Evolutionary conservation across 2,888 invertebrate species (phyloP), one percentile per base, ranked within the genome.

Genomic region (Tetragonula carbonaria): DNA sequence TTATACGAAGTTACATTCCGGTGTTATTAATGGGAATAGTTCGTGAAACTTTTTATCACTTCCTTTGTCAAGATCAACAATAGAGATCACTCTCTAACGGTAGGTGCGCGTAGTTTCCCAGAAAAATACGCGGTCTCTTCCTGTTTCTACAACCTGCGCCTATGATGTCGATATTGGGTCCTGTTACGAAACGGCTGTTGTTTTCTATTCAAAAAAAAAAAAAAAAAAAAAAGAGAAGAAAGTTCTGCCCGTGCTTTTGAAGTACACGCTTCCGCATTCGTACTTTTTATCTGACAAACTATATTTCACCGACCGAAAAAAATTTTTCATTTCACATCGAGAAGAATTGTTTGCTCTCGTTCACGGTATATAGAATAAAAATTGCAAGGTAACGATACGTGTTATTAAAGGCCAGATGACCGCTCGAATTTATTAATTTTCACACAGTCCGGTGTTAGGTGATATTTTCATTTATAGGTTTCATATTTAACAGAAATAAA

Each of bases 251-350:
- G 55, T 23, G 53, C 50, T 70, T 80, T 75, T 62, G 50, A 45
- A 63, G 55, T 45, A 53, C 63, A 70, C 18, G 55, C 53, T 63
- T 50, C 23, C 53, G 11, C 53, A 53, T 79, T 65, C 53, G 45
- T 18, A 66, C 55, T 75, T 80, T 80, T 71, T n/a, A 63, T 23
- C 18, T 45, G 68, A 21, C 59, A 70, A 57, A 71, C 75, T 55
- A 55, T 59, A 63, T 57, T 70, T 23, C 57, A 23, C 23, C 55
- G n/a, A 57, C 33, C 33, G 28, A 57, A 63, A 63, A 75, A 65
- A 70, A 53, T 21, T 65, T 57, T 33, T 50, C 70, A 45, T 50
- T 57, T 70, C 33, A 57, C 18, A 28, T 50, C n/a, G 62, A n/a
- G 23, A 13, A 68, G 74, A 23, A 23, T 45, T 63, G 4, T 28